Evolutionary conservation across 2,888 invertebrate genomes (phyloP).

Genomic region (Hemistola chrysoprasaria): DNA sequence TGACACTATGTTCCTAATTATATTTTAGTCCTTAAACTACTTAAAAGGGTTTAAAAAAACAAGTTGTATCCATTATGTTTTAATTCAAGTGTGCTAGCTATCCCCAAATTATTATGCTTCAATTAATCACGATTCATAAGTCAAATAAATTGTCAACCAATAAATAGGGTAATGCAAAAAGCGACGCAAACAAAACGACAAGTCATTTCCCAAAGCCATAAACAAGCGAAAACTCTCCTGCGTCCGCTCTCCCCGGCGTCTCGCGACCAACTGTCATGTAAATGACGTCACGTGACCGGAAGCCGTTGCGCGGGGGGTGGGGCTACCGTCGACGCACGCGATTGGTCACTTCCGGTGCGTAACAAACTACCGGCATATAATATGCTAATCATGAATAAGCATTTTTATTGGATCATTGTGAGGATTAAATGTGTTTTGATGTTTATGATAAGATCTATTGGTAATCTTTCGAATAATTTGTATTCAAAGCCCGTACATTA

Average conservation of each 20-base stretch:
- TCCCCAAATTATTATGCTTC: no score
- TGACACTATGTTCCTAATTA: no score
- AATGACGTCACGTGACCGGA: constrained; percentile 82
- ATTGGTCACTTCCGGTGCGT: constrained; percentile 78
- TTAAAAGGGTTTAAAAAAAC: no score
- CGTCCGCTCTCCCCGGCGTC: constrained; percentile 57
- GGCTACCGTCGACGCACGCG: constrained; percentile 74
- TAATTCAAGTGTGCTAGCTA: no score
- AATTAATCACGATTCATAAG: no score
- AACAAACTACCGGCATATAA: constrained; percentile 72
- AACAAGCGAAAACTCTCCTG: constrained; percentile 49
- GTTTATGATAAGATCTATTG: constrained; percentile 21
- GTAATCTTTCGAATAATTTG: no score
- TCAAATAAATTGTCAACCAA: constrained; percentile 2
- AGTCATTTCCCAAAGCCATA: constrained; percentile 58
- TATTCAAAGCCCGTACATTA: no score
- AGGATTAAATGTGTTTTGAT: constrained; percentile 46
- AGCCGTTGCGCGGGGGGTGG: constrained; percentile 71
- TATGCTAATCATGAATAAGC: constrained; percentile 79
- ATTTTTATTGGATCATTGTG: constrained; percentile 73
- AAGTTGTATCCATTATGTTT: no score
- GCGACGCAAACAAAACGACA: constrained; percentile 32
- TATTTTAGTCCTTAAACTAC: no score
- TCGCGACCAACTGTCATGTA: constrained; percentile 70
- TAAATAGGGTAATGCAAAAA: constrained; percentile 12